Evolutionary conservation across 2,113 vertebrate genomes (phyloP).

Genomic region (Psophia crepitans): DNA sequence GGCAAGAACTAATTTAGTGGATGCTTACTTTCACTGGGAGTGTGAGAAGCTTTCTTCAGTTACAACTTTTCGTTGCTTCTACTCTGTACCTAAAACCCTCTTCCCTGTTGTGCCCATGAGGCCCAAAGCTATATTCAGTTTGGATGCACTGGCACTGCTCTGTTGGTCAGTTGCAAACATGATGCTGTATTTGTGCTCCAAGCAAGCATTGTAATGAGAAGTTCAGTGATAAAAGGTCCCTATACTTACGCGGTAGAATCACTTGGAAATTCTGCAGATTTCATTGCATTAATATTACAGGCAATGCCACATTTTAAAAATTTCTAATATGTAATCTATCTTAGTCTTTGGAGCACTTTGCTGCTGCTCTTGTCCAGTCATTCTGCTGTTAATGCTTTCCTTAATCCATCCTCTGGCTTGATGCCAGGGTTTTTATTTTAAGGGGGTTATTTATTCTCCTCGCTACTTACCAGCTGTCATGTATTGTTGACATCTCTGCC

Average conservation of each 20-base stretch:
- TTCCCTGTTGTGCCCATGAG: not conserved
- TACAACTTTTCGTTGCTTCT: not conserved
- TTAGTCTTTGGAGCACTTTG: not conserved
- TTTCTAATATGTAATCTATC: not conserved
- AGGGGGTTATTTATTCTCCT: not conserved
- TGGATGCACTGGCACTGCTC: not conserved
- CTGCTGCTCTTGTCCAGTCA: not conserved
- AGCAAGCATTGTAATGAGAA: not conserved
- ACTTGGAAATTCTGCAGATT: not conserved
- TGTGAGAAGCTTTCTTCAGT: not conserved
- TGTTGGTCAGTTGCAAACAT: not conserved
- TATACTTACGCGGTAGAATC: not conserved
- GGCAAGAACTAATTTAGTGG: not conserved
- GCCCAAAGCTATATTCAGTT: not conserved
- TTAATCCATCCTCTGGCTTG: slow-evolving; percentile 14
- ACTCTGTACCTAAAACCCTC: not conserved
- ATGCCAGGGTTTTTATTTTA: not conserved
- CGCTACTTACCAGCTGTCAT: not conserved
- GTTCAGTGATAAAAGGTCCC: not conserved
- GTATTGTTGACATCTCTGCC: not conserved
- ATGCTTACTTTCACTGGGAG: not conserved
- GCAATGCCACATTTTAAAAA: not conserved
- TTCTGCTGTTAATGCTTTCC: not conserved
- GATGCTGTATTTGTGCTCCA: not conserved
- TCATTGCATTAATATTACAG: not conserved